Percentiles rank a stretch among this genome's conserved stretches.
These are phyloP conservation scores for Laticauda laticaudata DNA, from an alignment of 2,113 vertebrate genomes.

Conservation along the genomic window DNA sequence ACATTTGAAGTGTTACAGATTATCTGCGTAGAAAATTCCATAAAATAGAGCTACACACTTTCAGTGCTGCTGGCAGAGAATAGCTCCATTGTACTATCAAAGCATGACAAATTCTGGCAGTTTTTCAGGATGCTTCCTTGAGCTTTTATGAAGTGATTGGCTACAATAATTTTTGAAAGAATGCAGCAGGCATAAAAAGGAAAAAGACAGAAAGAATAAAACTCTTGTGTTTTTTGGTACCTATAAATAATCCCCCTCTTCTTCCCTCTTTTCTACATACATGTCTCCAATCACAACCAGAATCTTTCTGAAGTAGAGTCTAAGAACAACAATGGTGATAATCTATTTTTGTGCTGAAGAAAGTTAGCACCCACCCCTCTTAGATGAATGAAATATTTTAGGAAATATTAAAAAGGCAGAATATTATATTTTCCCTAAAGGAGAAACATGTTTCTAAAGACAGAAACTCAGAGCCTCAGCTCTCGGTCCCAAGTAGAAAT, in stretches of 20 bases:
- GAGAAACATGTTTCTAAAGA: too few relatives aligned
- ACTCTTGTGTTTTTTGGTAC: neutral
- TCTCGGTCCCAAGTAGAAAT: too few relatives aligned
- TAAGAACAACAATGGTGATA: neutral
- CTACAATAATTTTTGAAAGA: slow-evolving; percentile 15
- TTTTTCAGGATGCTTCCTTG: neutral
- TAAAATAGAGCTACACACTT: slow-evolving; percentile 33
- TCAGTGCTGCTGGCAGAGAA: slow-evolving; percentile 9
- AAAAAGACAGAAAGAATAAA: slow-evolving; percentile 25
- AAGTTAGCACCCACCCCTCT: too few relatives aligned
- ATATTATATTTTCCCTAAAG: too few relatives aligned
- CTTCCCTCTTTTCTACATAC: neutral
- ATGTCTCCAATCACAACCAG: slow-evolving; percentile 9
- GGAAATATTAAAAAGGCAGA: too few relatives aligned
- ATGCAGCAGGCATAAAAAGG: slow-evolving; percentile 15
- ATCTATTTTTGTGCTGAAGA: neutral
- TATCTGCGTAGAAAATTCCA: slow-evolving; percentile 25
- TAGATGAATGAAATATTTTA: too few relatives aligned
- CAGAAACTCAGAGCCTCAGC: too few relatives aligned
- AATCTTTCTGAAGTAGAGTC: neutral
- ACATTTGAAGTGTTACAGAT: slow-evolving; percentile 26
- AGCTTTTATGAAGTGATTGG: slow-evolving; percentile 1
- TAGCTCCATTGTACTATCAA: slow-evolving; percentile 20
- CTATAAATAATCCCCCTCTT: neutral
- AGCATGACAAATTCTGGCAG: neutral